phyloP scores from a whole-genome alignment of 92 coral and sea anemone species.

The Porites evermanni region DNA sequence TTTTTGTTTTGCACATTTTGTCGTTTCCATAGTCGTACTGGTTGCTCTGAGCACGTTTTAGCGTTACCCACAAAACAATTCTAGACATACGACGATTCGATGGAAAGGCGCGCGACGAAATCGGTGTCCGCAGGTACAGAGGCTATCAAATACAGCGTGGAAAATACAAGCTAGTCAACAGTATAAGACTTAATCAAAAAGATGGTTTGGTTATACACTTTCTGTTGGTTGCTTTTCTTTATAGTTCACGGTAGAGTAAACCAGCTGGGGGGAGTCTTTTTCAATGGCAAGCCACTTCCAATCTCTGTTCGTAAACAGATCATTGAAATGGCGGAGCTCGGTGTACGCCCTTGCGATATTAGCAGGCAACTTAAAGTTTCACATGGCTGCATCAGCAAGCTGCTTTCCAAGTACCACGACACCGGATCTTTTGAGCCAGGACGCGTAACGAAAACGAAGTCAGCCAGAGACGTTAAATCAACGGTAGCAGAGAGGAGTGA shows the following conservation, averaged over 20 bases:
- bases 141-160: too few relatives aligned
- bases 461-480: conserved; percentile 42
- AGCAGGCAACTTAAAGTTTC: conserved; percentile 96
- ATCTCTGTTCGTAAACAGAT: conserved; percentile 84
- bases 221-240: not conserved
- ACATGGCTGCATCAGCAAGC: conserved; percentile 97
- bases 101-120: too few relatives aligned
- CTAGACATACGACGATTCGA: too few relatives aligned
- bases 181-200: too few relatives aligned
- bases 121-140: too few relatives aligned
- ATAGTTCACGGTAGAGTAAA: conserved; percentile 78
- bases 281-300: conserved; percentile 96
- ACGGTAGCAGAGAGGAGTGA: conserved; percentile 68
- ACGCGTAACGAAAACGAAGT: conserved; percentile 31
- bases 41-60: too few relatives aligned
- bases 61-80: too few relatives aligned
- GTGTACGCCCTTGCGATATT: conserved; percentile 93
- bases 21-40: too few relatives aligned
- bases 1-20: too few relatives aligned
- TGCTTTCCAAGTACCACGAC: conserved; percentile 93
- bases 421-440: conserved; percentile 94
- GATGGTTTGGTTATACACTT: too few relatives aligned
- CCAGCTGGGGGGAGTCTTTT: conserved; percentile 96
- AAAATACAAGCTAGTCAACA: too few relatives aligned
- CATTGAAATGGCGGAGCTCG: conserved; percentile 90